Percentiles rank a stretch among this genome's conserved stretches.
Evolutionary conservation across 2,113 vertebrate genomes (phyloP).

Genomic region (Tylochromis polylepis): DNA sequence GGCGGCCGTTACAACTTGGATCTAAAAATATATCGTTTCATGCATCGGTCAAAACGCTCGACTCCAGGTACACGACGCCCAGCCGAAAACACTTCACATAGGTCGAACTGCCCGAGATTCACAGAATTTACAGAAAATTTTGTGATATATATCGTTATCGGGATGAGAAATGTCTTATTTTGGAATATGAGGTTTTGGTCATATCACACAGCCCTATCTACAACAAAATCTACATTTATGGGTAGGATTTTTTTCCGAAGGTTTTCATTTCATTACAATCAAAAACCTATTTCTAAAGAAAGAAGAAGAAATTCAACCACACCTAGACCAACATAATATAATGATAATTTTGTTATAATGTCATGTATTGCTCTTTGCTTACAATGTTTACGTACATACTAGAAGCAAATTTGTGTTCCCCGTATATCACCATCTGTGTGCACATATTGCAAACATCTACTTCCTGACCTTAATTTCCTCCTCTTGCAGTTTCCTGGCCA

Average conservation of each 20-base stretch:
- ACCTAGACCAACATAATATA: neutral
- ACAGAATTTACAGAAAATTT: too few relatives aligned
- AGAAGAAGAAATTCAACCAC: neutral
- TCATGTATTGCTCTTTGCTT: neutral
- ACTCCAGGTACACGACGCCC: too few relatives aligned
- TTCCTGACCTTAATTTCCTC: conserved; percentile 84
- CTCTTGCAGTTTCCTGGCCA: conserved; percentile 88
- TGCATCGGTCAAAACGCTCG: too few relatives aligned
- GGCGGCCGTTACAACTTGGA: too few relatives aligned
- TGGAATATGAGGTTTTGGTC: too few relatives aligned
- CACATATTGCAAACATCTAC: neutral
- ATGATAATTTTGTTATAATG: neutral
- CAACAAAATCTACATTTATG: neutral
- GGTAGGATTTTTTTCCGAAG: neutral
- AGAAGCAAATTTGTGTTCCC: too few relatives aligned
- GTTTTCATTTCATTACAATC: neutral
- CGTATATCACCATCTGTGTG: neutral
- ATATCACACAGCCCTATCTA: too few relatives aligned
- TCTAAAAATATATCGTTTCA: too few relatives aligned
- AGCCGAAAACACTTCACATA: too few relatives aligned
- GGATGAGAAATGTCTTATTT: too few relatives aligned
- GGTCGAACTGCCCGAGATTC: too few relatives aligned
- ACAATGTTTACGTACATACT: neutral
- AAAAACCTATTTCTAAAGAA: neutral
- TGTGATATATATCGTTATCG: too few relatives aligned